Evolutionary conservation across 2,888 invertebrate genomes (phyloP).

Genomic region (Brachyptera risi): DNA sequence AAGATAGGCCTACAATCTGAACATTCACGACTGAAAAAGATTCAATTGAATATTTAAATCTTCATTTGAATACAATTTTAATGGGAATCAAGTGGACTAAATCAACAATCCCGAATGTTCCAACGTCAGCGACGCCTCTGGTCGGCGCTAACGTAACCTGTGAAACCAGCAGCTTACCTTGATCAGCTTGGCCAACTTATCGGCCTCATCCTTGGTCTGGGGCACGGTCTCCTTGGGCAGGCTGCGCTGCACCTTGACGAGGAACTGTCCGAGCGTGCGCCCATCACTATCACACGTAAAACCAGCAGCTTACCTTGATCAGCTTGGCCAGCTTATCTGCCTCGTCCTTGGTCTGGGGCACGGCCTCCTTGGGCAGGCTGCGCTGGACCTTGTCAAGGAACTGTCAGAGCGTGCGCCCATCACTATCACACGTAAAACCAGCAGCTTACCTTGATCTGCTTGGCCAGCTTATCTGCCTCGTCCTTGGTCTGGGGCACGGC

Average conservation of each 20-base stretch:
- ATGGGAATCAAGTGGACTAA: too few species aligned
- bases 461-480: slow-evolving; percentile 84
- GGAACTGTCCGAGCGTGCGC: slow-evolving; percentile 72
- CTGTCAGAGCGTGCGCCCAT: slow-evolving; percentile 66
- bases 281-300: too few species aligned
- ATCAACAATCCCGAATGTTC: too few species aligned
- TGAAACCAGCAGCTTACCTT: too few species aligned
- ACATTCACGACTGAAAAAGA: too few species aligned
- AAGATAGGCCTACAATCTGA: too few species aligned
- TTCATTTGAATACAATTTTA: too few species aligned
- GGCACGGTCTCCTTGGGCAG: slow-evolving; percentile 75
- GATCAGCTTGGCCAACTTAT: slow-evolving; percentile 77
- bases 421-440: too few species aligned
- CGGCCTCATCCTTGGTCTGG: slow-evolving; percentile 76
- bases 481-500: slow-evolving; percentile 64
- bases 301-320: slow-evolving; percentile 62
- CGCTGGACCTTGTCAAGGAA: slow-evolving; percentile 89
- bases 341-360: slow-evolving; percentile 69
- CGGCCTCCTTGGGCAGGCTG: slow-evolving; percentile 75
- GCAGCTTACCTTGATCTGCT: slow-evolving; percentile 65
- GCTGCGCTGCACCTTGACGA: slow-evolving; percentile 84
- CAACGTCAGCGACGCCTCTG: too few species aligned
- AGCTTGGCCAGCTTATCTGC: slow-evolving; percentile 83
- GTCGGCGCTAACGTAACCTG: too few species aligned
- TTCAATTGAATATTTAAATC: too few species aligned